These are phyloP conservation scores for Orchesella flavescens DNA, from an alignment of 2,888 invertebrate genomes.

Conservation along the genomic window DNA sequence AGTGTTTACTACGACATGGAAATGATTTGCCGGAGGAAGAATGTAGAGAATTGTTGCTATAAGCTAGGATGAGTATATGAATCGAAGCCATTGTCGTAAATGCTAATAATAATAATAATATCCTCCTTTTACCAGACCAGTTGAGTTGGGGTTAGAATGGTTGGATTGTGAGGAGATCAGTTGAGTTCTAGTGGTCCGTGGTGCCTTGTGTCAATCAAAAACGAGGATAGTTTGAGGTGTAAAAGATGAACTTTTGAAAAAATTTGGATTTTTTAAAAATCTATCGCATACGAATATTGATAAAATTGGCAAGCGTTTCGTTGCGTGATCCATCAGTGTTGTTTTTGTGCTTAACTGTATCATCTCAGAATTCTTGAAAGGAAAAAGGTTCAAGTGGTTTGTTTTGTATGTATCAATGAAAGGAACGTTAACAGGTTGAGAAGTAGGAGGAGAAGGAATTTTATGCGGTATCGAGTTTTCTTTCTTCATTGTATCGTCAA, in stretches of 20 bases:
- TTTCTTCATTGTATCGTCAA: neutral
- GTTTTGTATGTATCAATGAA: neutral
- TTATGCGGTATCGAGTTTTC: constrained; percentile 22
- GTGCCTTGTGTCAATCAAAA: too few species aligned
- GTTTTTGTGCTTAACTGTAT: too few species aligned
- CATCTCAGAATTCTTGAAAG: neutral
- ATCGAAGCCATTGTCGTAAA: neutral
- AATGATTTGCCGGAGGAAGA: neutral
- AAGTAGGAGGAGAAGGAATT: neutral
- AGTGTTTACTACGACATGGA: neutral
- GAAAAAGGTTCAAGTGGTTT: neutral
- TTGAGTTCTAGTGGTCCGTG: too few species aligned
- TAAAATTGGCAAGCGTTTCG: too few species aligned
- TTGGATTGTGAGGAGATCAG: too few species aligned
- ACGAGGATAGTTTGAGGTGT: too few species aligned
- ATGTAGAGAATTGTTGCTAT: neutral
- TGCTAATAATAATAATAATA: neutral
- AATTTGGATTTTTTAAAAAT: too few species aligned
- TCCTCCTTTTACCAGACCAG: neutral
- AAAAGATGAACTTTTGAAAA: too few species aligned
- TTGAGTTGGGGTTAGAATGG: too few species aligned
- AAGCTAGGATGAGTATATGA: too few species aligned
- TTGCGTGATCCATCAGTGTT: too few species aligned
- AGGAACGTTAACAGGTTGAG: neutral
- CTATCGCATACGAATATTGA: too few species aligned